Conservation (phyloP, 2,797 vertebrate genomes). For the Acanthornis magna region DNA sequence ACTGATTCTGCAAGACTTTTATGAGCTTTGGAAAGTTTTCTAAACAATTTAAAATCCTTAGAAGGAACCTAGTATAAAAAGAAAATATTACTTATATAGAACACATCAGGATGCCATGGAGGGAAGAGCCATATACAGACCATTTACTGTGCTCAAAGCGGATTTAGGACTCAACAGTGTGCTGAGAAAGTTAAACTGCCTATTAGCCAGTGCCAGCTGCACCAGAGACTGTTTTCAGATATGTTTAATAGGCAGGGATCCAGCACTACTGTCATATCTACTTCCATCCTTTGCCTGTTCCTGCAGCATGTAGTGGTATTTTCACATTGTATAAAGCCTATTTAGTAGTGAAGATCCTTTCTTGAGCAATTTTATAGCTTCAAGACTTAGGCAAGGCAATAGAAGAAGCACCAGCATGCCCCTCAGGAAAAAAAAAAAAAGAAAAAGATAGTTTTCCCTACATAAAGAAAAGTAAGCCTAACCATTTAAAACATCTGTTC, state of each 20-base stretch:
- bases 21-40: neutral
- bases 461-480: neutral
- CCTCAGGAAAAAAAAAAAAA: neutral
- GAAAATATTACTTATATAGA: neutral
- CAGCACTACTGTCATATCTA: neutral
- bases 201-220: neutral
- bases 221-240: neutral
- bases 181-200: neutral
- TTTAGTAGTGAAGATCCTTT: neutral
- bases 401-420: neutral
- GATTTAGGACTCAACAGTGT: neutral
- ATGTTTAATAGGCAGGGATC: neutral
- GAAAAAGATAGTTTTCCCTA: neutral
- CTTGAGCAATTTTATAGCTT: neutral
- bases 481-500: neutral
- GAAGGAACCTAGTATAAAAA: neutral
- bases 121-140: neutral
- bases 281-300: neutral
- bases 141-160: neutral
- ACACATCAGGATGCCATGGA: neutral
- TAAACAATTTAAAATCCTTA: neutral
- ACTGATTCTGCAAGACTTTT: neutral
- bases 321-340: neutral
- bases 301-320: neutral
- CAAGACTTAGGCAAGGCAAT: neutral